A percentile compares a stretch with the other conserved stretches of the same genome.
These are phyloP conservation scores for Bombus polaris DNA, from an alignment of 1,140 invertebrate species.

Conservation along the genomic window DNA sequence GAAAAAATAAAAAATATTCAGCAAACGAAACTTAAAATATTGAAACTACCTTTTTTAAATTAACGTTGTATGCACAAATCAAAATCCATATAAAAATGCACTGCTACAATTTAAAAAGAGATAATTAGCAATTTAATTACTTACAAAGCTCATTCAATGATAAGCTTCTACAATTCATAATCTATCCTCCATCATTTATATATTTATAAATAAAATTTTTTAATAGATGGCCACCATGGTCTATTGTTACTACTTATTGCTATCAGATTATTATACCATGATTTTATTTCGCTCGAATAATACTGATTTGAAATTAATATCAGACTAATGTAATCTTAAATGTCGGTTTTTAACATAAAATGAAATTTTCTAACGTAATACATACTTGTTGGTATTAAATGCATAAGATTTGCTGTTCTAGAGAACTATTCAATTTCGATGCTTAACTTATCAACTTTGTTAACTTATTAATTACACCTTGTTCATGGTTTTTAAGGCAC, in stretches of 20 bases:
- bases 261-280: constrained; percentile 67
- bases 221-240: constrained; percentile 75
- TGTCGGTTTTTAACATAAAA: constrained; percentile 43
- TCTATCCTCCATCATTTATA: constrained; percentile 51
- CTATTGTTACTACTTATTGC: constrained; percentile 71
- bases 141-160: constrained; percentile 4
- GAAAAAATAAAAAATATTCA: constrained; percentile 1
- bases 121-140: constrained; percentile 12
- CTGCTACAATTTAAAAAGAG: constrained; percentile 12
- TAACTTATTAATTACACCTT: constrained; percentile 62
- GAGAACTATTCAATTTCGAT: constrained; percentile 57
- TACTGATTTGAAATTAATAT: constrained; percentile 75
- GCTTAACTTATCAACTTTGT: constrained; percentile 44
- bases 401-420: constrained; percentile 48
- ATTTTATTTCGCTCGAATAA: constrained; percentile 74
- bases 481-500: constrained; percentile 72
- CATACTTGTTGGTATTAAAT: constrained; percentile 41
- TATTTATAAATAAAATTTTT: constrained; percentile 57
- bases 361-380: constrained; percentile 45
- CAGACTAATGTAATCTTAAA: constrained; percentile 54
- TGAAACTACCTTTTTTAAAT: neutral
- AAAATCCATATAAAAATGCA: constrained; percentile 26
- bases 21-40: neutral
- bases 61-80: neutral
- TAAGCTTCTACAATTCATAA: neutral